These are phyloP conservation scores for Ophion ventricosus DNA, from an alignment of 2,888 invertebrate species.

Conservation along the genomic window DNA sequence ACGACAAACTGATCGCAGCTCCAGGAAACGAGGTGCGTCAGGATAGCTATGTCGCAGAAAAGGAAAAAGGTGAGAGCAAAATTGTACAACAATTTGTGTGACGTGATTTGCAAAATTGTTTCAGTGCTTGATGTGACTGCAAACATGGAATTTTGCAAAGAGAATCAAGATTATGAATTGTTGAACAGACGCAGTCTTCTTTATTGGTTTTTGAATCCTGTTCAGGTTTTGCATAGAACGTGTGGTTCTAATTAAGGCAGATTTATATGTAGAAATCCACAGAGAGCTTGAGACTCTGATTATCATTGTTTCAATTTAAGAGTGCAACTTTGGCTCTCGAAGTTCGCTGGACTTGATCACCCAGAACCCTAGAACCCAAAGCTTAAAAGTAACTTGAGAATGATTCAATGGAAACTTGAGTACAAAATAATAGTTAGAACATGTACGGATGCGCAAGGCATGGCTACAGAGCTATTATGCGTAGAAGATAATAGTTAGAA, in stretches of 20 bases:
- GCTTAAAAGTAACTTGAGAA: background rate
- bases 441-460: background rate
- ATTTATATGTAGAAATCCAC: background rate
- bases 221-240: background rate
- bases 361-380: constrained; percentile 22
- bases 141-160: background rate
- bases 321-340: constrained; percentile 19
- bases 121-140: background rate
- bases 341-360: constrained; percentile 27
- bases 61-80: background rate
- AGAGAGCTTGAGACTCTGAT: background rate
- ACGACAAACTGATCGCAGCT: constrained; percentile 22
- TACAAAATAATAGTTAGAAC: background rate
- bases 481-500: constrained; percentile 2
- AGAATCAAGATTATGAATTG: background rate
- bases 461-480: constrained; percentile 15
- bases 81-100: too few relatives aligned
- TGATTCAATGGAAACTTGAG: background rate
- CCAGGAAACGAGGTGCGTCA: constrained; percentile 25
- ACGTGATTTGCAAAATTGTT: too few relatives aligned
- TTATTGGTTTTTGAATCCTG: constrained; percentile 14
- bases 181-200: constrained; percentile 1
- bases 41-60: constrained; percentile 26
- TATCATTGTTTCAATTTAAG: constrained; percentile 13
- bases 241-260: background rate